These are phyloP conservation scores for Meriones unguiculatus DNA, from an alignment of 2,113 vertebrate species.

Conservation along the genomic window DNA sequence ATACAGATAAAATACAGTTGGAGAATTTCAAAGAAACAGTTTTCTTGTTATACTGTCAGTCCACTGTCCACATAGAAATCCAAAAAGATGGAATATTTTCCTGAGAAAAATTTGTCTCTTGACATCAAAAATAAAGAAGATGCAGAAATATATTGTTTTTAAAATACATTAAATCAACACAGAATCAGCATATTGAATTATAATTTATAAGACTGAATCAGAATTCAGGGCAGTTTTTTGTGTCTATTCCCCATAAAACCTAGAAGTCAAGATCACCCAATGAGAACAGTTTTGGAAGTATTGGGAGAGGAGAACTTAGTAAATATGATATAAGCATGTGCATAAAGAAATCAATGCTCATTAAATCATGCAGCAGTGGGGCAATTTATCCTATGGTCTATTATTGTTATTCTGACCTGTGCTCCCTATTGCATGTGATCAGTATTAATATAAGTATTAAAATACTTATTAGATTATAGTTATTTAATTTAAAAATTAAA, in stretches of 20 bases:
- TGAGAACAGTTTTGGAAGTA: not conserved
- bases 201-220: constrained; percentile 42
- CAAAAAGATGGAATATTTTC: constrained; percentile 51
- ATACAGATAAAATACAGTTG: constrained; percentile 12
- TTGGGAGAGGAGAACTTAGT: not conserved
- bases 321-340: not conserved
- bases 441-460: not conserved
- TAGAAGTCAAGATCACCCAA: not conserved
- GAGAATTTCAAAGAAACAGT: constrained; percentile 32
- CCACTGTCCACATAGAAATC: constrained; percentile 36
- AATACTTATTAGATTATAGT: too few species aligned
- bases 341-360: not conserved
- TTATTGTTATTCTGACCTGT: not conserved
- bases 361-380: not conserved
- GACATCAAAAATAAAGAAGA: not conserved
- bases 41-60: not conserved
- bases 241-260: not conserved
- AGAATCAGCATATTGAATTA: constrained; percentile 33
- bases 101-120: constrained; percentile 22
- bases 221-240: constrained; percentile 27
- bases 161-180: constrained; percentile 45
- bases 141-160: constrained; percentile 14
- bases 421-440: not conserved
- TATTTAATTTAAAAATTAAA: too few species aligned
- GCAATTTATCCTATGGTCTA: not conserved